Base-by-base conservation (phyloP, 1,140 invertebrate genomes). In the Drosophila watanabei region DNA sequence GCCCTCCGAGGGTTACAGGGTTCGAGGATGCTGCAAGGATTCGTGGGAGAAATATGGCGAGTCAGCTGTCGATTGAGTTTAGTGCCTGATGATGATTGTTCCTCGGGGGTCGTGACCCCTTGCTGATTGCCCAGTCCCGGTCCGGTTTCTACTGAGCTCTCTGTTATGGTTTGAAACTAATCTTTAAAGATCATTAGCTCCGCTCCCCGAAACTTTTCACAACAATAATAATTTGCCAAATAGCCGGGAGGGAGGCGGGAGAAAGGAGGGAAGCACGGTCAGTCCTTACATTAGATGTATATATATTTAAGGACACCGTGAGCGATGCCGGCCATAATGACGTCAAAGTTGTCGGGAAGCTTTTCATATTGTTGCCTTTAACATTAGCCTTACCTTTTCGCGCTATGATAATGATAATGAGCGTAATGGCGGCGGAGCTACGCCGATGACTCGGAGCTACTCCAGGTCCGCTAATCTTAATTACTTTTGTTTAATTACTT, bases 401-500 rank as follows among this genome's bases (percentile, higher is more conserved):
- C 20, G 65, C 86, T 90, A 80, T 91, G 65, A 89, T 82, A 85
- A 85, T 75, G 82, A 90, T 90, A 86, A 90, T 91, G 87, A 73
- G 79, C 82, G 82, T 86, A 89, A 89, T 86, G 75, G 70, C 66
- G 45, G 71, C 35, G 45, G 49, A 52, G 60, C 57, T 33, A 32
- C 56, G 64, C 71, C 83, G 78, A 91, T 82, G 88, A 84, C 87
- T 91, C 77, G 66, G 35, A 91, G 88, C 88, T 85, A 89, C 84
- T 91, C 52, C 70, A 62, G 75, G 82, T 78, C 72, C 81, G 84
- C 89, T 91, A 91, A 91, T 91, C 88, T 91, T 91, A 91, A 91
- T 91, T 91, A 91, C 89, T 91, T 91, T 91, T 91, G 88, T 91
- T 91, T 91, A 91, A 91, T 91, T 91, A 91, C 89, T 91, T 91